A percentile compares a stretch with the other conserved stretches of the same genome.
Evolutionary conservation across 2,113 vertebrate genomes (phyloP).

Genomic region (Aptenodytes forsteri): DNA sequence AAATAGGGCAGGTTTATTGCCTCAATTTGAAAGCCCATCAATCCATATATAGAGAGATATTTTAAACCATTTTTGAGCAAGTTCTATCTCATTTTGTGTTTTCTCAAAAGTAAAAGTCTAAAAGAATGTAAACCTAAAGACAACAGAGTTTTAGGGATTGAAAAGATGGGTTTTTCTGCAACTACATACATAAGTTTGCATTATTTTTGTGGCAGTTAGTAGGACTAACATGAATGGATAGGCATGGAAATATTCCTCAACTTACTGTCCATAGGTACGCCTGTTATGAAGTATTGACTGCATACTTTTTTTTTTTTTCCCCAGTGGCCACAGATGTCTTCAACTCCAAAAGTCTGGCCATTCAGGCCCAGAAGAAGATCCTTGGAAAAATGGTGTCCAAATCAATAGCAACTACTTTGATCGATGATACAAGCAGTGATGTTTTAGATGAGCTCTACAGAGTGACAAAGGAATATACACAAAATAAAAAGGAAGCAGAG

Average conservation of each 20-base stretch:
- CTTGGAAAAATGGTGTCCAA: constrained; percentile 88
- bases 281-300: not conserved
- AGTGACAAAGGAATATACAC: constrained; percentile 83
- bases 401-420: constrained; percentile 83
- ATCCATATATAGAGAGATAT: not conserved
- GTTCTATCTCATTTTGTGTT: not conserved
- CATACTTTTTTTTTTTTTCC: not conserved
- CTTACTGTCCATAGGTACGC: not conserved
- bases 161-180: not conserved
- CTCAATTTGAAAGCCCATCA: not conserved
- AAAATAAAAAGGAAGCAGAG: constrained; percentile 84
- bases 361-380: constrained; percentile 89
- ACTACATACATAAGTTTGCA: accelerated
- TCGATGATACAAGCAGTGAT: constrained; percentile 87
- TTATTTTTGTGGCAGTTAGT: not conserved
- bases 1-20: not conserved
- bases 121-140: not conserved
- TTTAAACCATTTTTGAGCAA: not conserved
- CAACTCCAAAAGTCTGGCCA: constrained; percentile 86
- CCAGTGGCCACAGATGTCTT: constrained; percentile 84
- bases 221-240: not conserved
- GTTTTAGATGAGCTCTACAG: constrained; percentile 87
- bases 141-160: not conserved
- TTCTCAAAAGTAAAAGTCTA: not conserved
- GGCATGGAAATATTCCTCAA: not conserved